Base-by-base conservation (phyloP, 2,888 invertebrate genomes). In the Pheosia tremula region DNA sequence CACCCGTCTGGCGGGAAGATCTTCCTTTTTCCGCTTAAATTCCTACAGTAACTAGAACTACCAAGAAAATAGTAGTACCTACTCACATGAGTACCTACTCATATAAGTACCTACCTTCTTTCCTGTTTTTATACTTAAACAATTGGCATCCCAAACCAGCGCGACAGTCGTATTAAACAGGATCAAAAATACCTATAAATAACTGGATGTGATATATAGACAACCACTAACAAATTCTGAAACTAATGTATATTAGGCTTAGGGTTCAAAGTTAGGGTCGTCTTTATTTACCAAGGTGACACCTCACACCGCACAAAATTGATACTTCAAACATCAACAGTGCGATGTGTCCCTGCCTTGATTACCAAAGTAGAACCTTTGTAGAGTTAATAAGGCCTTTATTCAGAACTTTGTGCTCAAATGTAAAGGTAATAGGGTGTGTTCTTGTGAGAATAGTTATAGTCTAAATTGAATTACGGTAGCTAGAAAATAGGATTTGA, bases 331-430 rank as follows among this genome's bases (percentile, higher is more conserved):
- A 24, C 7, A 3, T 13, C 9, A 8, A 50, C 47, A 11, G 47
- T 24, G 50, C 2, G 24, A 50, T 24, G 24, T 49, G 49, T 50
- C 24, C 50, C 8, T 3, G 24, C 24, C 50, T 50, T 50, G 24
- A 50, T 50, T 50, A 10, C 50, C 24, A 50, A 50, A 24, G 50
- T n/a, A 50, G 24, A 8, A 24, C 24, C 24, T 24, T 9, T 50
- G 43, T 45, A 38, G 54, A 38, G 52, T 57, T 60, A 60, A 52
- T 56, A 57, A 52, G 57, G 57, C 37, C 56, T 57, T 24, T 41
- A 53, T 53, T 24, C 13, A 8, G n/a, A 50, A 50, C 50, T 50
- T 24, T 24, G 50, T 13, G 50, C 50, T 3, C 8, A 24, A 50
- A 50, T 9, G 24, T 50, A 24, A 24, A 6, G 50, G 13, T 13